Base-by-base conservation (phyloP, 2,797 vertebrate species). In the Anableps anableps region DNA sequence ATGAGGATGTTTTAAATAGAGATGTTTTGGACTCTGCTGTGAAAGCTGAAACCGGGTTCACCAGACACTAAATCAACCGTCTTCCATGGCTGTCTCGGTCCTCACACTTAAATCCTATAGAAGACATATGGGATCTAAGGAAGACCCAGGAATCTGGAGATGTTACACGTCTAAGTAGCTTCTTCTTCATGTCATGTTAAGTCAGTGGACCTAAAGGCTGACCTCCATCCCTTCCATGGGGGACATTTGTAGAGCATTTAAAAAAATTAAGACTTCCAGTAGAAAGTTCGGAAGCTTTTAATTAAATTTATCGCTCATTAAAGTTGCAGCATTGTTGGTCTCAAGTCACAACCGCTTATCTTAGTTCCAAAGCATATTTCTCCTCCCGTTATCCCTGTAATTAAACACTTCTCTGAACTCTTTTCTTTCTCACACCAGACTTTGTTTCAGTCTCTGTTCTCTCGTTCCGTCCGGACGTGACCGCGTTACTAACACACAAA, bases 401-500 rank as follows among this genome's bases (percentile, higher is more conserved):
- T 62, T 48, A 80, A 45, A 80, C 7, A 78, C 74, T 77, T 48
- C 80, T 72, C 43, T 0, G 6, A 7, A 34, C 26, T 41, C 79
- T 74, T 74, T 48, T 77, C 81, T 76, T 75, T 50, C 70, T 50
- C 53, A 41, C 82, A 29, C 75, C 73, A 29, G 53, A 73, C 85
- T 89, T 83, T 80, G 79, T 83, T 78, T 79, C 47, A 10, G 55
- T 64, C 76, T 77, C 81, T 83, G 47, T 84, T 83, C 79, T 8
- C 50, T 83, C 80, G 60, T 72, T 83, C 87, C 34, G 60, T 85
- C 84, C 34, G 68, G 84, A 95, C 93, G 93, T 95, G 94, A 94
- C 86, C 23, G 91, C n/a, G 78, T 89, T 94, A 93, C 92, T 84
- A 95, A 95, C 87, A 87, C 91, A 87, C 87, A 75, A 82, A 81